Evolutionary conservation across 2,888 invertebrate species (phyloP).

Genomic region (Folsomia manolachei): DNA sequence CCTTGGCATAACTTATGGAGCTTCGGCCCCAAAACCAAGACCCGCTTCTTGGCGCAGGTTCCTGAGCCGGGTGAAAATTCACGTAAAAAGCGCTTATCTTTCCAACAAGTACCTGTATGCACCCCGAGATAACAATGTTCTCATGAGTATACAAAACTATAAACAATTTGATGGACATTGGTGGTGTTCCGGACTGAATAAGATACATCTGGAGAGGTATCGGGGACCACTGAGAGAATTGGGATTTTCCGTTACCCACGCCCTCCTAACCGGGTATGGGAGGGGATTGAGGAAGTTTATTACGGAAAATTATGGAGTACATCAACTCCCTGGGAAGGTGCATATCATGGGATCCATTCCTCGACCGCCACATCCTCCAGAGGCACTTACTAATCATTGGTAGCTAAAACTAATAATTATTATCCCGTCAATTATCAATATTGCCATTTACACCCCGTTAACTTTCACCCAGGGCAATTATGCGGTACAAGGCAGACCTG

Average conservation of each 20-base stretch:
- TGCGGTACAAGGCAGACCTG: constrained; percentile 9
- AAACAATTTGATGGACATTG: constrained; percentile 6
- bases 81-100: background rate
- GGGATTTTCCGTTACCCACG: constrained; percentile 4
- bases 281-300: constrained; percentile 3
- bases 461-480: constrained; percentile 2
- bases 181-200: constrained; percentile 11
- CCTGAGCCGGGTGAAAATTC: background rate
- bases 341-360: constrained; percentile 3
- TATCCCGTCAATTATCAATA: too few species aligned
- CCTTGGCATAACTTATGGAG: background rate
- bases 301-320: background rate
- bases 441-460: too few species aligned
- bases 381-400: constrained; percentile 15
- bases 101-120: background rate
- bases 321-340: background rate
- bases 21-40: background rate
- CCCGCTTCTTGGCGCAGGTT: too few species aligned
- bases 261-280: background rate
- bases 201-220: background rate
- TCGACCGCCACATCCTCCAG: background rate
- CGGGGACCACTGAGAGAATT: background rate
- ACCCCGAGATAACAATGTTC: background rate
- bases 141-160: constrained; percentile 1
- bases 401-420: background rate